Evolutionary conservation across 2,888 invertebrate genomes (phyloP).

Genomic region (Mimumesa dahlbomi): DNA sequence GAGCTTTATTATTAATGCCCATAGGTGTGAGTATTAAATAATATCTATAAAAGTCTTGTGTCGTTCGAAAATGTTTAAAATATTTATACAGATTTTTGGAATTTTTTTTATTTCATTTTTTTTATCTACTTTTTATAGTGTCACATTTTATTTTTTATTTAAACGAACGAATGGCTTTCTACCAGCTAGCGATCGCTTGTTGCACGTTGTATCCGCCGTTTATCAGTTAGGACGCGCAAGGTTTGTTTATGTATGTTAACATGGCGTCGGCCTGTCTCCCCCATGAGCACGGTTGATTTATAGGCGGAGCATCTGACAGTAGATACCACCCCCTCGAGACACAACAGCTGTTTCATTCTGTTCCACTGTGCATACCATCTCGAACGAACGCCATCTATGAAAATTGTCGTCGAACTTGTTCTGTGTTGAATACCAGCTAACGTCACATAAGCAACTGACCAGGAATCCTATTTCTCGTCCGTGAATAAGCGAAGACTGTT

Average conservation of each 20-base stretch:
- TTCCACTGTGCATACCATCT: not conserved
- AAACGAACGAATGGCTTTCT: conserved; percentile 1
- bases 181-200: conserved; percentile 49
- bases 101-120: no score
- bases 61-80: no score
- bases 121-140: no score
- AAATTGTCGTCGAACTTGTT: not conserved
- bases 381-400: conserved; percentile 23
- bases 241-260: conserved; percentile 79
- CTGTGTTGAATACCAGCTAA: no score
- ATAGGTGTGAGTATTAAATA: not conserved
- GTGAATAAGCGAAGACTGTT: no score
- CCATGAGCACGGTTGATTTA: conserved; percentile 76
- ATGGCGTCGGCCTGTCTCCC: conserved; percentile 78
- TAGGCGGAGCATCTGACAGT: conserved; percentile 80
- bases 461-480: no score
- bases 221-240: conserved; percentile 72
- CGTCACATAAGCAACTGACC: no score
- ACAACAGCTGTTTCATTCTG: conserved; percentile 70
- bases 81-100: no score
- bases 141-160: no score
- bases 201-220: conserved; percentile 69
- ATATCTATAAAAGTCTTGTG: no score
- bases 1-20: not conserved
- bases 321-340: conserved; percentile 73